Base-by-base conservation (phyloP, 1,140 invertebrate species). In the Microplitis mediator region DNA sequence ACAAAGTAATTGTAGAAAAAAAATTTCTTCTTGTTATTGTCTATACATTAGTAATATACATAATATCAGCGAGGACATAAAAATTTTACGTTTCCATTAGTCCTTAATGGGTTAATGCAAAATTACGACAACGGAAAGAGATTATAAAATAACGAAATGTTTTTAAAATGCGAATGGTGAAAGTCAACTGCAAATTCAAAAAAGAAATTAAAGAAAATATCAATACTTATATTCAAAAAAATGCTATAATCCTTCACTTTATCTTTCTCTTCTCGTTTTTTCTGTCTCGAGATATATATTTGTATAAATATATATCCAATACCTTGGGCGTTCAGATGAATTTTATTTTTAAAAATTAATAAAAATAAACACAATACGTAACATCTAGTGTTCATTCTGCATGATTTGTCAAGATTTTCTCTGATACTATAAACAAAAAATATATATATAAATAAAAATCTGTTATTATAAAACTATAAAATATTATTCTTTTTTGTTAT, bases 371-470 rank as follows among this genome's bases (percentile, higher is more conserved):
- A 50, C 69, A 71, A 71, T 65, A 63, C 58, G 35, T 45, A 50
- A 65, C 23, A 45, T 65, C 63, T 65, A 65, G 63, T 65, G 63
- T 65, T 71, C 69, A 64, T 54, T 71, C 60, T 64, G 61, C 69
- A 71, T 54, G 62, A 71, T 64, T 71, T 64, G 64, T 39, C 16
- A 65, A 51, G 56, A 35, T 58, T 71, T 69, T 69, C 60, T 65
- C 56, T 31, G 56, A 58, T 58, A 23, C 14, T 23, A 60, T 69
- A 69, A 69, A 31, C 54, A 36, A 69, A 56, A 71, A 52, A 34
- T 39, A 52, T 63, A 64, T 36, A 64, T 9, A 63, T 63, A 63
- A 71, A 63, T 71, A 64, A 71, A 71, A 61, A 71, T n/a, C 64
- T 71, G 62, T 71, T 71, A 71, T 71, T 71, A 61, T 45, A 64